Percentiles rank a stretch among this genome's conserved stretches.
phyloP scores from a whole-genome alignment of 2,113 vertebrate species.

The Carollia perspicillata region DNA sequence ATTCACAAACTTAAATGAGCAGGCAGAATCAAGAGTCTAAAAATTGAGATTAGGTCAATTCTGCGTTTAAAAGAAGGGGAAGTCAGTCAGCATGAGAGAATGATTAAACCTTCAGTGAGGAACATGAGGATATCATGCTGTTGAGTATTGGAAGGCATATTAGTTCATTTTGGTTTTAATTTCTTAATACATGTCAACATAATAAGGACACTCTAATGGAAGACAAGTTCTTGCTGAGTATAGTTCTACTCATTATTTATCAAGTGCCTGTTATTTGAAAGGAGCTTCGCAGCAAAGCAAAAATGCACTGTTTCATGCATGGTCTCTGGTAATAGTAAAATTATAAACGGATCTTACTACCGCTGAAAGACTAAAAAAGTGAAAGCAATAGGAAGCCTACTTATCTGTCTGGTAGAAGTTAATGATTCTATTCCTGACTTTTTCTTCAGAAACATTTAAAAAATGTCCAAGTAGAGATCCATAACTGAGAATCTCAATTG shows the following conservation, averaged over 20 bases:
- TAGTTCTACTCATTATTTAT: constrained; percentile 1
- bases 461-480: neutral
- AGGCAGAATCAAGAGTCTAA: neutral
- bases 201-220: neutral
- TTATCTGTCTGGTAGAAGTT: neutral
- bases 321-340: neutral
- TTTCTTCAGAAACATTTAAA: neutral
- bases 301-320: neutral
- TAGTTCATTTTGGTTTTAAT: constrained; percentile 8
- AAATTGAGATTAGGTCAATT: neutral
- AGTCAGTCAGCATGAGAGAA: neutral
- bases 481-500: neutral
- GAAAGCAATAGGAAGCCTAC: neutral
- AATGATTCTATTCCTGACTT: neutral
- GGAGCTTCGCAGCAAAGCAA: neutral
- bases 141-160: neutral
- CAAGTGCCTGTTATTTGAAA: neutral
- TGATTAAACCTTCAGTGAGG: neutral
- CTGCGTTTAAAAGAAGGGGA: neutral
- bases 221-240: neutral
- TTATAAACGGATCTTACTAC: neutral
- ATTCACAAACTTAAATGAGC: constrained; percentile 39
- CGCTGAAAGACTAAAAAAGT: neutral
- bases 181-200: neutral
- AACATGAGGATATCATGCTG: neutral